Percentiles rank a stretch among this genome's conserved stretches.
These are phyloP conservation scores for Carassius gibelio DNA, from an alignment of 2,113 vertebrate species.

Conservation along the genomic window DNA sequence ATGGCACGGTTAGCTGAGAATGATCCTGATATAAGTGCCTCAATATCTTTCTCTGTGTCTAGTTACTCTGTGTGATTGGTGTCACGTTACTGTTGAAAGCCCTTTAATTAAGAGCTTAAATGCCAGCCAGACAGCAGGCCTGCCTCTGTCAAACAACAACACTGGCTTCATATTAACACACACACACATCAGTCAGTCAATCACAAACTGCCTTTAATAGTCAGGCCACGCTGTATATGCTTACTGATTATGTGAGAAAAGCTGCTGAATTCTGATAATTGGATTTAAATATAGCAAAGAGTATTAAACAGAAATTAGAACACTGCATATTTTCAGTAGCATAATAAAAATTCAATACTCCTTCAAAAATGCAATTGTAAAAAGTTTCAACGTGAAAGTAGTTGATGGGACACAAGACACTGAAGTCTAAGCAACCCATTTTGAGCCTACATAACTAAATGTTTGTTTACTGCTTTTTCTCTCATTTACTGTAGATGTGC, in stretches of 20 bases:
- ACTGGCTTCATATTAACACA: not conserved
- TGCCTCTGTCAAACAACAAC: slow-evolving; percentile 20
- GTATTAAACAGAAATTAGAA: not conserved
- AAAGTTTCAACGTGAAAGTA: too few relatives aligned
- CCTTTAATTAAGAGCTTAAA: slow-evolving; percentile 53
- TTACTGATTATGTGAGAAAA: not conserved
- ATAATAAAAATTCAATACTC: too few relatives aligned
- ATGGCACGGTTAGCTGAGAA: not conserved
- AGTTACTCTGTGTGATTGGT: slow-evolving; percentile 11
- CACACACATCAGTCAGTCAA: not conserved
- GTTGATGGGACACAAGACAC: too few relatives aligned
- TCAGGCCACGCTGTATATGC: not conserved
- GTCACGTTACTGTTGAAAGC: slow-evolving; percentile 47
- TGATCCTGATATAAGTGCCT: slow-evolving; percentile 1
- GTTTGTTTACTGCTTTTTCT: not conserved
- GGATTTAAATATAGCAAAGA: not conserved
- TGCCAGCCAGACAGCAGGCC: slow-evolving; percentile 24
- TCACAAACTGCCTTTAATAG: not conserved
- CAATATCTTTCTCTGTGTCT: not conserved
- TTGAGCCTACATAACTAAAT: too few relatives aligned
- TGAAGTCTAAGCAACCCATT: too few relatives aligned
- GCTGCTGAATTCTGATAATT: not conserved
- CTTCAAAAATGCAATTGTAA: too few relatives aligned
- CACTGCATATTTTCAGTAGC: too few relatives aligned
- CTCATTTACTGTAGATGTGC: slow-evolving; percentile 80